Percentiles rank a stretch among this genome's conserved stretches.
phyloP scores from a whole-genome alignment of 2,797 vertebrate species.

The Cygnus olor region DNA sequence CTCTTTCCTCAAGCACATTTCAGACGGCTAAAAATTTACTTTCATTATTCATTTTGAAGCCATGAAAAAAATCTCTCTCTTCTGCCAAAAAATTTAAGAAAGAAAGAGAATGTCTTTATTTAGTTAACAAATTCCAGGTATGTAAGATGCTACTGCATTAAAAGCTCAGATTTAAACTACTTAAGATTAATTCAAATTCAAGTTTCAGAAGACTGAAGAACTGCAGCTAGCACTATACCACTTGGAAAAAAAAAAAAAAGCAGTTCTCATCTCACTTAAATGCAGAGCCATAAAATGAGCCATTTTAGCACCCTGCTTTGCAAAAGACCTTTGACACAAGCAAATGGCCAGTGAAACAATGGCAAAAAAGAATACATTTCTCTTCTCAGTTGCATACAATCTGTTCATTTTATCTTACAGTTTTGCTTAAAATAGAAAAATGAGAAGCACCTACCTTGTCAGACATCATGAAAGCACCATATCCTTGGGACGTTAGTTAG shows the following conservation, averaged over 20 bases:
- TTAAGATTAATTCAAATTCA: background rate
- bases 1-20: background rate
- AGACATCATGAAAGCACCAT: slow-evolving; percentile 47
- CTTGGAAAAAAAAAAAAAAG: background rate
- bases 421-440: background rate
- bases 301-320: background rate
- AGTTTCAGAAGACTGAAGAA: background rate
- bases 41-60: background rate
- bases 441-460: slow-evolving; percentile 58
- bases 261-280: background rate
- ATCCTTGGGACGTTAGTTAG: background rate
- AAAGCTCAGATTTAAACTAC: background rate
- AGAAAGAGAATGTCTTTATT: background rate
- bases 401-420: background rate
- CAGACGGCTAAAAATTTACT: background rate
- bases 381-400: background rate
- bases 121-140: background rate
- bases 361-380: background rate
- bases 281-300: background rate
- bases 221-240: background rate
- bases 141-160: background rate
- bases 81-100: background rate
- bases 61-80: background rate
- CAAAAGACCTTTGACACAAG: background rate
- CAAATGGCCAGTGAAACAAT: background rate